Evolutionary conservation across 2,113 vertebrate genomes (phyloP).

Genomic region (Silurus glanis): DNA sequence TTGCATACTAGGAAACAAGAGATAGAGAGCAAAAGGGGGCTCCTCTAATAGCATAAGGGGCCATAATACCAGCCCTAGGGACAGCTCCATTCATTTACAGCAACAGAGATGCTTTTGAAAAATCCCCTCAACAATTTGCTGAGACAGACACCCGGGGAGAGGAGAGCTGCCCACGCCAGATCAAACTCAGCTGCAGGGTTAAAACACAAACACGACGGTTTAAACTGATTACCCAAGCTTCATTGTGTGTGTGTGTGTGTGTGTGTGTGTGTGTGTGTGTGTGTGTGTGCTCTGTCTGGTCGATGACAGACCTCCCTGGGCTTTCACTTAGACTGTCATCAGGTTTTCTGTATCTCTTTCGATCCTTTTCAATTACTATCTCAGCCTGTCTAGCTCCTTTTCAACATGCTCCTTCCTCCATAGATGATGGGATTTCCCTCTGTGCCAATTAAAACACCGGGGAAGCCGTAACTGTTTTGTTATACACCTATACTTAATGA

Average conservation of each 20-base stretch:
- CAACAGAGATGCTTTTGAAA: constrained; percentile 33
- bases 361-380: constrained; percentile 58
- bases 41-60: constrained; percentile 32
- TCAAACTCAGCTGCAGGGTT: constrained; percentile 4
- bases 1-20: neutral
- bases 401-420: neutral
- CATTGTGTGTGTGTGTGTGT: neutral
- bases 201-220: constrained; percentile 26
- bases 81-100: constrained; percentile 32
- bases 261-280: neutral
- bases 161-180: constrained; percentile 57
- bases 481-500: neutral
- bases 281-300: constrained; percentile 56
- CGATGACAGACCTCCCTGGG: constrained; percentile 61
- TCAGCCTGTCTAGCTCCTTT: constrained; percentile 2
- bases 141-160: constrained; percentile 28
- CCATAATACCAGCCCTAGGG: constrained; percentile 22
- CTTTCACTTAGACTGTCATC: constrained; percentile 63
- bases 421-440: constrained; percentile 6
- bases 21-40: neutral
- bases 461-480: neutral
- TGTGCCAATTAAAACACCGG: neutral
- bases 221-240: constrained; percentile 26
- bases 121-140: constrained; percentile 24
- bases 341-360: constrained; percentile 41